Percentiles rank a stretch among this genome's conserved stretches.
Evolutionary conservation across 2,113 vertebrate genomes (phyloP).

Genomic region (Mustela lutreola): DNA sequence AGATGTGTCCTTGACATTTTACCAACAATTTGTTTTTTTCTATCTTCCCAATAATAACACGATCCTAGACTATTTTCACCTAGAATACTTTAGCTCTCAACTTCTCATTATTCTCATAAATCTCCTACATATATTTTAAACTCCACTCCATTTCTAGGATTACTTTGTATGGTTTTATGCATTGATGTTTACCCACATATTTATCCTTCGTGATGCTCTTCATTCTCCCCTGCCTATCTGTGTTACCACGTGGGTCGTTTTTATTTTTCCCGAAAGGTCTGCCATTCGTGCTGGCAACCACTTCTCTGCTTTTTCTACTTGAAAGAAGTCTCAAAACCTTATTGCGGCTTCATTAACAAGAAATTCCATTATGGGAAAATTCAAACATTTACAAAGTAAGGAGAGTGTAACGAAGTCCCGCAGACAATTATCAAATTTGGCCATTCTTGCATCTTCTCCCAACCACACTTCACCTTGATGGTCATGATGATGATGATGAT

Average conservation of each 20-base stretch:
- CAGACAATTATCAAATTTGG: neutral
- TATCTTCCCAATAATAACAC: neutral
- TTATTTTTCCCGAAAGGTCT: neutral
- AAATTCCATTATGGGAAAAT: neutral
- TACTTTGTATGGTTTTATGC: neutral
- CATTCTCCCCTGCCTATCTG: neutral
- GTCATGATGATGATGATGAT: too few species aligned
- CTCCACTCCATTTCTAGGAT: neutral
- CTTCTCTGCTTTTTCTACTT: neutral
- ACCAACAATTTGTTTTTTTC: neutral
- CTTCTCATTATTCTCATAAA: neutral
- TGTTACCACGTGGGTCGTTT: neutral
- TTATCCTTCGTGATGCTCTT: neutral
- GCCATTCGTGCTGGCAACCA: neutral
- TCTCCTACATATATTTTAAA: neutral
- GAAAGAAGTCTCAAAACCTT: neutral
- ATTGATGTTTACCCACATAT: neutral
- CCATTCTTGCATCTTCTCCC: neutral
- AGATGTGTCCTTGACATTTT: neutral
- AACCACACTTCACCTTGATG: neutral
- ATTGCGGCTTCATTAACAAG: neutral
- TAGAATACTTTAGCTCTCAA: neutral
- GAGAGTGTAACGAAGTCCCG: neutral
- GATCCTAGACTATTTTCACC: neutral
- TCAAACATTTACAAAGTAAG: neutral